Conservation (phyloP, 2,797 vertebrate genomes). For the Cirrhinus mrigala region DNA sequence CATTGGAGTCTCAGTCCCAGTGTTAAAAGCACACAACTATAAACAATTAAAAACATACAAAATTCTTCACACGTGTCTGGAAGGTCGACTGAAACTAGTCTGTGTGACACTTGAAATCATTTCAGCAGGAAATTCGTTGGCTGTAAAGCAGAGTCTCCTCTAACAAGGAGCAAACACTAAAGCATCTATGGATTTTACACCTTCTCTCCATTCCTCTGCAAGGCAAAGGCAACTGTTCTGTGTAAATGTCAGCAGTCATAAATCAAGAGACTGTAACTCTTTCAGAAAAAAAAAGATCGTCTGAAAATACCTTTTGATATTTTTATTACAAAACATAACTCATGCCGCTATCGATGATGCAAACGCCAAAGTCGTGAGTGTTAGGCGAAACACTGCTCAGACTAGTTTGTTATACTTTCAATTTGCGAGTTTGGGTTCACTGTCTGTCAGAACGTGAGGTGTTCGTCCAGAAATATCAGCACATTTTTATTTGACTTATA, state of each 20-base stretch:
- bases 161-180: constrained; percentile 55
- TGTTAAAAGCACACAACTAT: not conserved
- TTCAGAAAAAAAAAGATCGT: constrained; percentile 31
- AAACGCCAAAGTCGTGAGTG: constrained; percentile 13
- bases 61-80: constrained; percentile 3
- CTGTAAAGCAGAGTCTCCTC: constrained; percentile 20
- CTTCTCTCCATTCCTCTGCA: constrained; percentile 20
- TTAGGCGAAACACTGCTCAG: not conserved
- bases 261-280: constrained; percentile 26
- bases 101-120: constrained; percentile 23
- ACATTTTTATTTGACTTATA: not conserved
- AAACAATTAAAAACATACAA: constrained; percentile 7
- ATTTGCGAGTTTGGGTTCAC: not conserved
- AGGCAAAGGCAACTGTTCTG: not conserved
- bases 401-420: not conserved
- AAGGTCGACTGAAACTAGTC: constrained; percentile 11
- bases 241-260: constrained; percentile 6
- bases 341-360: not conserved
- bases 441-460: not conserved
- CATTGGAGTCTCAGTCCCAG: not conserved
- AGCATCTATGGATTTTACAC: constrained; percentile 54
- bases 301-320: constrained; percentile 26
- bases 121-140: constrained; percentile 40
- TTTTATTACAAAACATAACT: constrained; percentile 38
- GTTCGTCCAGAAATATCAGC: constrained; percentile 12